Conservation (phyloP, 2,888 invertebrate species). For the Ethmia dodecea region DNA sequence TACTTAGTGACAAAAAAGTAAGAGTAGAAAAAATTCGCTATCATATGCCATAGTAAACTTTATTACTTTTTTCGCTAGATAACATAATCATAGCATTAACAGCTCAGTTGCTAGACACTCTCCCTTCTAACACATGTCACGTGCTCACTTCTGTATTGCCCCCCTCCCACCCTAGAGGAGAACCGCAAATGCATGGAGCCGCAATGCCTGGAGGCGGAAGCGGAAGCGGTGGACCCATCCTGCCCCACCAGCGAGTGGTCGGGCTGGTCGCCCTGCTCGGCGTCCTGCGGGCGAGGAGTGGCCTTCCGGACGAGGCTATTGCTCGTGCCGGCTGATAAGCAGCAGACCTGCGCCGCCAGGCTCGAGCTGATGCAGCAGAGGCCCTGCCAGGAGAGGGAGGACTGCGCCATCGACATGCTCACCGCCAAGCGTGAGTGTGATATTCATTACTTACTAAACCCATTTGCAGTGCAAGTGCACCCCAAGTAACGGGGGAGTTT, state of each 20-base stretch:
- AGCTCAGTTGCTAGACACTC: too few relatives aligned
- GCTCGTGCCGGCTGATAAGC: constrained; percentile 80
- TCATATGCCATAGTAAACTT: too few relatives aligned
- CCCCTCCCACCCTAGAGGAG: too few relatives aligned
- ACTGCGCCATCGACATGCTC: constrained; percentile 84
- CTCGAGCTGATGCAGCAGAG: constrained; percentile 87
- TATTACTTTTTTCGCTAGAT: too few relatives aligned
- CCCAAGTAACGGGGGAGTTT: too few relatives aligned
- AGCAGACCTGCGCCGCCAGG: constrained; percentile 80
- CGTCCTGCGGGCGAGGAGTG: constrained; percentile 91
- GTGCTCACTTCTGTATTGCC: too few relatives aligned
- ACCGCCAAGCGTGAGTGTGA: constrained; percentile 87
- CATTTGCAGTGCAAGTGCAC: too few relatives aligned
- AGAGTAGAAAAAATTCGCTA: too few relatives aligned
- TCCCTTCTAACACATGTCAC: too few relatives aligned
- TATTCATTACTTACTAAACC: too few relatives aligned
- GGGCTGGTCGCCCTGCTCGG: constrained; percentile 95
- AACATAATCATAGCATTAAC: too few relatives aligned
- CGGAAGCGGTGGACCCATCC: constrained; percentile 75
- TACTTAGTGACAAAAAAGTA: too few relatives aligned
- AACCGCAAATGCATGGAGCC: constrained; percentile 88
- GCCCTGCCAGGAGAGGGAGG: constrained; percentile 81
- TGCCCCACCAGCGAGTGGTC: constrained; percentile 94
- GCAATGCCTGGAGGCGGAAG: constrained; percentile 70
- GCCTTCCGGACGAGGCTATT: constrained; percentile 80